These are phyloP conservation scores for Poecilobothrus nobilitatus DNA, from an alignment of 2,888 invertebrate genomes.

Conservation along the genomic window DNA sequence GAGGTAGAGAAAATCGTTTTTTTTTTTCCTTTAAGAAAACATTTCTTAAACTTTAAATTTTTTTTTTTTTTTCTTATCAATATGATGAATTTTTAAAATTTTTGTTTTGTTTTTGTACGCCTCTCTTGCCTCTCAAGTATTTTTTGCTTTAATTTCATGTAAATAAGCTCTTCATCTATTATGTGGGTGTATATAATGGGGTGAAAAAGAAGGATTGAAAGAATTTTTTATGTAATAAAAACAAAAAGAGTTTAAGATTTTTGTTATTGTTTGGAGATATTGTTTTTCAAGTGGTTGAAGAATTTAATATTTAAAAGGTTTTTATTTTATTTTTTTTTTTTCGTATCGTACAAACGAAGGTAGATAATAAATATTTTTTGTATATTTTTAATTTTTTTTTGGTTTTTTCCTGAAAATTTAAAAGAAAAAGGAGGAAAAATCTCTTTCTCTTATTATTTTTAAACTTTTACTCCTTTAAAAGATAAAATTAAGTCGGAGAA, in stretches of 20 bases:
- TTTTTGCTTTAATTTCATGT: too few relatives aligned
- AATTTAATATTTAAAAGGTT: constrained; percentile 6
- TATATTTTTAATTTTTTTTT: too few relatives aligned
- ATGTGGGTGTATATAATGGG: too few relatives aligned
- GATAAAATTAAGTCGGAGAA: not conserved
- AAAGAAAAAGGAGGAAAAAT: not conserved
- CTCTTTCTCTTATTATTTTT: not conserved
- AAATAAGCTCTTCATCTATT: too few relatives aligned
- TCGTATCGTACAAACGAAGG: not conserved
- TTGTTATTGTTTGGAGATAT: not conserved
- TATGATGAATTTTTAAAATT: not conserved
- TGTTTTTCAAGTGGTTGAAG: constrained; percentile 6
- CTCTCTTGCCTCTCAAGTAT: too few relatives aligned
- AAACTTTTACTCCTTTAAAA: not conserved
- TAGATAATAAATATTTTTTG: not conserved
- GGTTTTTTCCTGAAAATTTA: not conserved
- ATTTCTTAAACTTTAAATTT: not conserved
- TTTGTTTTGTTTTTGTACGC: too few relatives aligned
- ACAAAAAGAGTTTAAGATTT: not conserved
- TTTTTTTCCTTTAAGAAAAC: too few relatives aligned
- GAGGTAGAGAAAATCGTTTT: not conserved
- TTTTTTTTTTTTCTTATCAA: not conserved
- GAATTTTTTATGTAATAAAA: not conserved
- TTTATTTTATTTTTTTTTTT: not conserved
- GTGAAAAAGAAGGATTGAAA: not conserved